Base-by-base conservation (phyloP, 2,797 vertebrate species). In the Pantherophis alleghaniensis region DNA sequence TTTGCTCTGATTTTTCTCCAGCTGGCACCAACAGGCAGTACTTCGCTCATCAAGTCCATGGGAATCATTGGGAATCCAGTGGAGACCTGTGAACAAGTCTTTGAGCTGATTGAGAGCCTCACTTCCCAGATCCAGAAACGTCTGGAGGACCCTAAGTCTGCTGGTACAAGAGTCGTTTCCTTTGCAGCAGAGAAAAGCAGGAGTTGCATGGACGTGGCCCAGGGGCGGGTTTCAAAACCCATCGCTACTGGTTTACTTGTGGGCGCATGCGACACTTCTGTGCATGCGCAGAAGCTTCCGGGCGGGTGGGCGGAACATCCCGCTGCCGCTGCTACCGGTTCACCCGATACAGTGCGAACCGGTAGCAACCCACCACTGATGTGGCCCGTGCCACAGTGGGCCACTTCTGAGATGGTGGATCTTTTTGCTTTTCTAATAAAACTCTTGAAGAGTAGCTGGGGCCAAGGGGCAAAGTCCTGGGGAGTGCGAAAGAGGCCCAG, bases 61-160 rank as follows among this genome's bases (percentile, higher is more conserved):
- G 98, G 97, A 53, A 95, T 98, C 0, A 99, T 99, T 89, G 97
- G 98, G 96, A 99, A 99, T 96, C 99, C 99, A 0, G 99, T 99
- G 93, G 98, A 96, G 89, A 98, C 98, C 0, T 99, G 99, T 95
- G 98, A 99, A 96, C 97, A 98, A 90, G 99, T 99, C 90, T 99
- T 99, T 95, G 93, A 97, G 90, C 98, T 99, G 96, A 99, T 99
- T 94, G 99, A 99, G 98, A 99, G 98, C 94, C 99, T 99, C 95
- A 99, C 99, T 18, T 98, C 98, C 7, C 99, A 99, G 97, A 99
- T 99, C 95, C 98, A 97, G 89, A 98, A 98, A 94, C 98, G 98
- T 89, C 98, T 99, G 97, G 98, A 99, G 94, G 98, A 99, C 94
- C 99, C 99, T 88, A 99, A 98, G 95, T 99, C 99, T 95, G 98